Percentiles rank a stretch among this genome's conserved stretches.
Conservation (phyloP, 2,888 invertebrate species). For the Chironomus riparius region DNA sequence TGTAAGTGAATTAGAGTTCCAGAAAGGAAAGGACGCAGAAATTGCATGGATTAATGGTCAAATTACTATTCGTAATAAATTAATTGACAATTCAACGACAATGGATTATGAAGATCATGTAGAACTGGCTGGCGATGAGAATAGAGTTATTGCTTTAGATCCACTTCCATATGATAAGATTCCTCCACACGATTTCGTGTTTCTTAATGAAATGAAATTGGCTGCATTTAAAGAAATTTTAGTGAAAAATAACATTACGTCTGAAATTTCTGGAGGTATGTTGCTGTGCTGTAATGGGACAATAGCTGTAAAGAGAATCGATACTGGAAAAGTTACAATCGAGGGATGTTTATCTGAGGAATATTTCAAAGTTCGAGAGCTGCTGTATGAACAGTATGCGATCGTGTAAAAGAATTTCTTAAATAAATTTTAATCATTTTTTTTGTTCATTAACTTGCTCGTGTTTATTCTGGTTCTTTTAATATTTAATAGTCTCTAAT, state of each 20-base stretch:
- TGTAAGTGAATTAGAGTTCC: slow-evolving; percentile 77
- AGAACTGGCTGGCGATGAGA: slow-evolving; percentile 45
- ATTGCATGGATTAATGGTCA: slow-evolving; percentile 92
- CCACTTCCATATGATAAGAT: slow-evolving; percentile 49
- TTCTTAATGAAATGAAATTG: slow-evolving; percentile 87
- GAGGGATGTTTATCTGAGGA: slow-evolving; percentile 93
- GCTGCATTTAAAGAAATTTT: slow-evolving; percentile 82
- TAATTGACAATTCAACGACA: slow-evolving; percentile 46
- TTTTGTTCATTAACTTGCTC: neutral
- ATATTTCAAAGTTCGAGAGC: slow-evolving; percentile 84
- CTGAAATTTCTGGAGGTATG: slow-evolving; percentile 86
- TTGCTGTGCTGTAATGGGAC: slow-evolving; percentile 89
- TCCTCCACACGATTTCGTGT: slow-evolving; percentile 69
- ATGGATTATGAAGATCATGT: slow-evolving; percentile 38
- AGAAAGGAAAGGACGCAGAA: slow-evolving; percentile 78
- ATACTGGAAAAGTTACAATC: slow-evolving; percentile 82
- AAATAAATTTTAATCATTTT: neutral
- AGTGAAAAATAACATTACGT: slow-evolving; percentile 61
- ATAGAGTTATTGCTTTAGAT: slow-evolving; percentile 58
- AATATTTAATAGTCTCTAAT: no score
- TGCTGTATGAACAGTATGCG: slow-evolving; percentile 94
- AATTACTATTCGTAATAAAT: slow-evolving; percentile 54
- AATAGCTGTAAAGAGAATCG: slow-evolving; percentile 80
- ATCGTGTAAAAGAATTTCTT: slow-evolving; percentile 56
- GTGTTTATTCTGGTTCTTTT: no score